Evolutionary conservation across 2,888 invertebrate species (phyloP).

Genomic region (Tricholauxania praeusta): DNA sequence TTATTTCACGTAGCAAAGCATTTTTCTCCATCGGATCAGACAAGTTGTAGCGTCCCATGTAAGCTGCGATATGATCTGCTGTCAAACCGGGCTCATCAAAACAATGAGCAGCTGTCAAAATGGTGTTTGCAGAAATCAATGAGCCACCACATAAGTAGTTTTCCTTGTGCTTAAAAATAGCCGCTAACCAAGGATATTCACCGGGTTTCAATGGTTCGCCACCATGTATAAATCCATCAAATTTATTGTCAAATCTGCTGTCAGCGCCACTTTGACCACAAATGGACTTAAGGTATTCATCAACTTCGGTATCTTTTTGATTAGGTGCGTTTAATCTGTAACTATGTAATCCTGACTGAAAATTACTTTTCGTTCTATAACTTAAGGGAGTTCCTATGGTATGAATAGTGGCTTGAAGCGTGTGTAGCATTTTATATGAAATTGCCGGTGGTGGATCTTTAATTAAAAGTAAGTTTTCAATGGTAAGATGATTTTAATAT

Average conservation of each 20-base stretch:
- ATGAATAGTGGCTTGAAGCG: no score
- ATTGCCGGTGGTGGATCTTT: no score
- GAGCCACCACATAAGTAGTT: constrained; percentile 63
- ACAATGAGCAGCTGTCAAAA: constrained; percentile 68
- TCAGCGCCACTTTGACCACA: constrained; percentile 54
- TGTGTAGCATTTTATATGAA: no score
- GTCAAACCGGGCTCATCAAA: constrained; percentile 50
- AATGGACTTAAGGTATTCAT: constrained; percentile 20
- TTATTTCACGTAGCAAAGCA: constrained; percentile 48
- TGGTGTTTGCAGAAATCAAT: constrained; percentile 57
- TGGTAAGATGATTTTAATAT: no score
- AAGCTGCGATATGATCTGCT: constrained; percentile 55
- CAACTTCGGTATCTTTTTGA: no score
- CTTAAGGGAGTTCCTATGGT: no score
- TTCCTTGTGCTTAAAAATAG: constrained; percentile 58
- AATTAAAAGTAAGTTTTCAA: no score
- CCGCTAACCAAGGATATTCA: constrained; percentile 77
- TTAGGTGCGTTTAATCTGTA: no score
- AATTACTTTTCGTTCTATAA: no score
- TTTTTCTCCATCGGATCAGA: constrained; percentile 48
- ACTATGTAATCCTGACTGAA: no score
- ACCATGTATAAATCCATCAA: constrained; percentile 51
- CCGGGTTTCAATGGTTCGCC: constrained; percentile 63
- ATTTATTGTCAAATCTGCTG: not conserved
- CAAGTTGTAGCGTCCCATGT: constrained; percentile 67